Percentiles rank a stretch among this genome's conserved stretches.
Conservation (phyloP, 2,797 vertebrate species). For the Onychomys leucogaster region DNA sequence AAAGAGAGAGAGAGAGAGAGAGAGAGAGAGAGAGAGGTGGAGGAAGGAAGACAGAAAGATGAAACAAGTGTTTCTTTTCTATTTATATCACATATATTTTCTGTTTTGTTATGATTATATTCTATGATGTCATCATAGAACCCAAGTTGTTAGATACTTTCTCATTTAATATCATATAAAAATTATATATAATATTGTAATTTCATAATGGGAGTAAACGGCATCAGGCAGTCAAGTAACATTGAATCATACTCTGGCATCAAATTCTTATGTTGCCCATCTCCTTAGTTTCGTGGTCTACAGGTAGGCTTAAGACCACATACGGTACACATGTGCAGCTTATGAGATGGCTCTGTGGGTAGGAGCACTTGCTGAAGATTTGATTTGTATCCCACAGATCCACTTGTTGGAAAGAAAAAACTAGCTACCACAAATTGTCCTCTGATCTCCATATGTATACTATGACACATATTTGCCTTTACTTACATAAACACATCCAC, state of each 20-base stretch:
- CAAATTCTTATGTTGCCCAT: background rate
- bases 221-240: background rate
- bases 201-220: too few relatives aligned
- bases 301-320: background rate
- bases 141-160: background rate
- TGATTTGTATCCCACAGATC: accelerated
- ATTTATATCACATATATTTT: too few relatives aligned
- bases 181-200: background rate
- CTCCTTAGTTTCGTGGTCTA: background rate
- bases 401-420: background rate
- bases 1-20: too few relatives aligned
- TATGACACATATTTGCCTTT: background rate
- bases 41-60: too few relatives aligned
- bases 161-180: background rate
- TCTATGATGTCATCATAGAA: background rate
- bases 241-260: too few relatives aligned
- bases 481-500: background rate
- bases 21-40: too few relatives aligned
- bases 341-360: background rate
- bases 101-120: too few relatives aligned
- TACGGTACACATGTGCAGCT: background rate
- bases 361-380: background rate
- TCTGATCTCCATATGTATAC: background rate
- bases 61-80: background rate
- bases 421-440: background rate